phyloP scores from a whole-genome alignment of 2,113 vertebrate species.

The Laticauda laticaudata region DNA sequence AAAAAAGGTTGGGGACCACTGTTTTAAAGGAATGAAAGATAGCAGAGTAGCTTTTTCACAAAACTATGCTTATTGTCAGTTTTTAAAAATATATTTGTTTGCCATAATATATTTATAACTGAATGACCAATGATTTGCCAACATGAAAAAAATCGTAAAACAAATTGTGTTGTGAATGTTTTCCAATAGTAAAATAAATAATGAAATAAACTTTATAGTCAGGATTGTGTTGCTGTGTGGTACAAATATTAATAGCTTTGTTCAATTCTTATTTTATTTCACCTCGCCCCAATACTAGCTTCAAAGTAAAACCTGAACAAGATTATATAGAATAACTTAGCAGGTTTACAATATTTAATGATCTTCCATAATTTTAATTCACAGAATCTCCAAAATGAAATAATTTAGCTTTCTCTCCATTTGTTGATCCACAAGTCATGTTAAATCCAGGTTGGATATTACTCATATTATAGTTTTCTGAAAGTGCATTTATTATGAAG shows the following conservation, averaged over 20 bases:
- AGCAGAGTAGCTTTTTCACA: constrained; percentile 38
- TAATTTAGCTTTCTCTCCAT: neutral
- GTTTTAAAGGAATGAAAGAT: neutral
- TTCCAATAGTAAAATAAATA: neutral
- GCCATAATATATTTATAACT: neutral
- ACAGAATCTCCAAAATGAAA: neutral
- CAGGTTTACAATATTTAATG: neutral
- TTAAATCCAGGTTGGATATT: neutral
- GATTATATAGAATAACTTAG: neutral
- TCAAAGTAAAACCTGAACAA: neutral
- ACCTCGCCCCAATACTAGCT: neutral
- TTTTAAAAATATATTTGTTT: neutral
- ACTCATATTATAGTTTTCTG: neutral
- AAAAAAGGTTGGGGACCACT: too few relatives aligned
- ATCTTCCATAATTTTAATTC: neutral
- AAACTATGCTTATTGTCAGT: constrained; percentile 32
- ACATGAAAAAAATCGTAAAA: neutral
- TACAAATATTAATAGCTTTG: neutral
- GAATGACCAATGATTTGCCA: neutral
- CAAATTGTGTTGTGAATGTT: neutral
- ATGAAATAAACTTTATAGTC: neutral
- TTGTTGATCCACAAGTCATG: neutral
- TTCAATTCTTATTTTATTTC: neutral
- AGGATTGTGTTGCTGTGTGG: neutral
- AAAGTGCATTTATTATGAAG: neutral